A percentile compares a stretch with the other conserved stretches of the same genome.
These are phyloP conservation scores for Paraescarpia echinospica DNA, from an alignment of 1,140 invertebrate genomes.

Conservation along the genomic window DNA sequence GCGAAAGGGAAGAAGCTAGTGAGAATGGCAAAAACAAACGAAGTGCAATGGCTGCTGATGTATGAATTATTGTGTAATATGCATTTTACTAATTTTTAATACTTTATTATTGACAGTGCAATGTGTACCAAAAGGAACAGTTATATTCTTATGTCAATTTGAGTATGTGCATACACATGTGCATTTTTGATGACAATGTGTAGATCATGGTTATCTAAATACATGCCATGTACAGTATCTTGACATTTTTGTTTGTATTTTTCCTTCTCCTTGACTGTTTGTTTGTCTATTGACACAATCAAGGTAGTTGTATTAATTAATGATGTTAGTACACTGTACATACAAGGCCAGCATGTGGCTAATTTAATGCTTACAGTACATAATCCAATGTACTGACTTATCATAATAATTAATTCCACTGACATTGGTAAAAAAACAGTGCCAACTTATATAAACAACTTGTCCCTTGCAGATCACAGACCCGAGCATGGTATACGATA, in stretches of 20 bases:
- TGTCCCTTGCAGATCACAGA: conserved; percentile 68
- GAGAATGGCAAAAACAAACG: no score
- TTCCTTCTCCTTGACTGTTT: not conserved
- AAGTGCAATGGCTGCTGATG: no score
- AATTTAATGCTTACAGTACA: no score
- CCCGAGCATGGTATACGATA: conserved; percentile 81
- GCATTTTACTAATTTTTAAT: no score
- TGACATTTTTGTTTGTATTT: not conserved
- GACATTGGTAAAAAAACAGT: not conserved
- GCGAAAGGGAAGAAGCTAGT: no score
- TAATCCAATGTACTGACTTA: no score
- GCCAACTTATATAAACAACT: not conserved
- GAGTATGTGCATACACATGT: not conserved
- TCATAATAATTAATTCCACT: no score
- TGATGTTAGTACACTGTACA: not conserved
- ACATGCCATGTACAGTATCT: not conserved
- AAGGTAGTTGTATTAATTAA: not conserved
- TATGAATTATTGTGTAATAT: no score
- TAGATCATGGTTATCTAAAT: no score
- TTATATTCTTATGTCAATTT: no score
- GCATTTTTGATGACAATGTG: not conserved
- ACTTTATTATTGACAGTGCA: no score
- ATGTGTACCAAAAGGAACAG: no score
- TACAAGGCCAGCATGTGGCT: not conserved
- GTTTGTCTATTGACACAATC: not conserved